Conservation (phyloP, 1,140 invertebrate genomes). For the Grapholita molesta region DNA sequence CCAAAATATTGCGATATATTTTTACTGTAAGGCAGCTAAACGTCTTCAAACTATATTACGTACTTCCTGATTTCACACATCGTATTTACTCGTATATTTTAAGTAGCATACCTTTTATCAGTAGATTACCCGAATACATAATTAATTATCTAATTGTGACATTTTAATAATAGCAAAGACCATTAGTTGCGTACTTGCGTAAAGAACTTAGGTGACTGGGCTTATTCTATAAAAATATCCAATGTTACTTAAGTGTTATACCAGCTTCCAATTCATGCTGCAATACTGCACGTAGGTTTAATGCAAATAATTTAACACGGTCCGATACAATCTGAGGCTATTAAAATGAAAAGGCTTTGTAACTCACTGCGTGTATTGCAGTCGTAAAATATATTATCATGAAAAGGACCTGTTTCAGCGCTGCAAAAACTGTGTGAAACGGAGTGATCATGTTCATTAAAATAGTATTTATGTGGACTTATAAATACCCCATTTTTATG, state of each 20-base stretch:
- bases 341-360: background rate
- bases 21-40: slow-evolving; percentile 17
- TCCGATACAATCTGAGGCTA: slow-evolving; percentile 2
- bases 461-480: background rate
- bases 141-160: background rate
- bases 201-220: background rate
- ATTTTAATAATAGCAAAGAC: background rate
- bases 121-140: background rate
- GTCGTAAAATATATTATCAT: background rate
- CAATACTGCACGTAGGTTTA: background rate
- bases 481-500: background rate
- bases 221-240: background rate
- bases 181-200: too few species aligned
- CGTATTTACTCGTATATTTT: slow-evolving; percentile 1
- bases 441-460: background rate
- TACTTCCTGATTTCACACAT: slow-evolving; percentile 9
- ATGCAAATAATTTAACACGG: background rate
- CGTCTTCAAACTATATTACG: background rate
- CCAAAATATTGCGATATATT: slow-evolving; percentile 16
- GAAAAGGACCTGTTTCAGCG: background rate
- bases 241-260: background rate
- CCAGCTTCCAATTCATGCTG: background rate
- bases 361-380: background rate
- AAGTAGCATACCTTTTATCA: slow-evolving; percentile 12
- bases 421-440: background rate